These are phyloP conservation scores for Meloidogyne hapla DNA, from an alignment of 1,140 invertebrate genomes.

Conservation along the genomic window DNA sequence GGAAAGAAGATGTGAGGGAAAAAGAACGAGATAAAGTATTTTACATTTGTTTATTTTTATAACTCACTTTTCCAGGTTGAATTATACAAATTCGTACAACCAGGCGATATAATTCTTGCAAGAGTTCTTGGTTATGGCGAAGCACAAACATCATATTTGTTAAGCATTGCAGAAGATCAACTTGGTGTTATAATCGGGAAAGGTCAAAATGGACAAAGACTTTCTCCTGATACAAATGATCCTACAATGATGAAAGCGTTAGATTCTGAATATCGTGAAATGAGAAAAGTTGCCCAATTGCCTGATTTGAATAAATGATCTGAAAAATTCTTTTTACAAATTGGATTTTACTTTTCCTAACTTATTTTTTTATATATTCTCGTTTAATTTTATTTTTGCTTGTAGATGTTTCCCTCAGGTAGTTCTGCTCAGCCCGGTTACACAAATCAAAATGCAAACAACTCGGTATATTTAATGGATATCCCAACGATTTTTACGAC, in stretches of 20 bases:
- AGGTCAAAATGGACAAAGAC: constrained; percentile 48
- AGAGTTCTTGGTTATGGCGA: constrained; percentile 53
- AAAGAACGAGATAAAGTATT: constrained; percentile 51
- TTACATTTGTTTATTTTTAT: neutral
- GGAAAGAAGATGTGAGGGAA: constrained; percentile 52
- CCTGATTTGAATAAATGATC: constrained; percentile 49
- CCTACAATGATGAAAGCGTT: constrained; percentile 27
- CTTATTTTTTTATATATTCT: neutral
- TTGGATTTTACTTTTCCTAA: neutral
- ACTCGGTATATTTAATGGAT: neutral
- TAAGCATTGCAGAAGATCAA: constrained; percentile 47
- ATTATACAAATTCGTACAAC: constrained; percentile 48
- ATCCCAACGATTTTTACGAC: no score
- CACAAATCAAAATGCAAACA: neutral
- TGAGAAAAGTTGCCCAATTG: constrained; percentile 49
- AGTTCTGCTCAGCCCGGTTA: neutral
- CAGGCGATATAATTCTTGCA: constrained; percentile 53
- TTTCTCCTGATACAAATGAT: constrained; percentile 37
- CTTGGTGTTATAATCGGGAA: constrained; percentile 44
- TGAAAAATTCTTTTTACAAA: neutral
- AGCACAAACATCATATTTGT: constrained; percentile 48
- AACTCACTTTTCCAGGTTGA: constrained; percentile 33
- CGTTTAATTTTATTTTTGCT: neutral
- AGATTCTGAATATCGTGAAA: constrained; percentile 45
- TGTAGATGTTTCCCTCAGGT: neutral